Percentiles rank a stretch among this genome's conserved stretches.
Evolutionary conservation across 2,888 invertebrate genomes (phyloP).

Genomic region (Aethes cnicana): DNA sequence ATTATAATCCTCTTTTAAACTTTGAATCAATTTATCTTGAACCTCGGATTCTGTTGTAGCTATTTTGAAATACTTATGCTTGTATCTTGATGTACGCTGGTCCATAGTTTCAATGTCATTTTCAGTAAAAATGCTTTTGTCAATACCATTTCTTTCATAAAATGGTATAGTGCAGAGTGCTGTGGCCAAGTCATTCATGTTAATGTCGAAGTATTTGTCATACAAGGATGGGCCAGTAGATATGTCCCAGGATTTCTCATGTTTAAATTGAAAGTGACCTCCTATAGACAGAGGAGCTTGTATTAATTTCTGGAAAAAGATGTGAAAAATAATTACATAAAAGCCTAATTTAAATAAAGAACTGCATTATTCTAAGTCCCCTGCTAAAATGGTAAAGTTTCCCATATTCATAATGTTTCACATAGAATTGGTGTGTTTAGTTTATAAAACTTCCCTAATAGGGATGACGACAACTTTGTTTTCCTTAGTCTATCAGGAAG

Average conservation of each 20-base stretch:
- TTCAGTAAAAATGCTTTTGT: conserved; percentile 56
- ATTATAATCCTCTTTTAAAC: conserved; percentile 39
- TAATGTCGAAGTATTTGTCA: conserved; percentile 73
- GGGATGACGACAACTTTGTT: no score
- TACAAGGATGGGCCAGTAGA: conserved; percentile 61
- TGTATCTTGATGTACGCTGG: conserved; percentile 63
- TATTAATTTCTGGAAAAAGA: conserved; percentile 67
- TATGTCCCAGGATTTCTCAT: conserved; percentile 75
- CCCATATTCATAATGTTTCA: no score
- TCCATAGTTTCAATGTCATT: conserved; percentile 66
- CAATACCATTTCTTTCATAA: conserved; percentile 65
- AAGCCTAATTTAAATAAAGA: no score
- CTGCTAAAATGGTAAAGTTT: no score
- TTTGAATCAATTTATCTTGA: conserved; percentile 53
- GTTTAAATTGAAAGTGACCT: conserved; percentile 79
- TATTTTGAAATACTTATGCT: conserved; percentile 66
- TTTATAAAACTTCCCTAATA: no score
- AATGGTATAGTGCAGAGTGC: conserved; percentile 70
- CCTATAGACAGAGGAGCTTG: conserved; percentile 66
- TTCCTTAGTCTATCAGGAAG: no score
- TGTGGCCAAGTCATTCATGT: conserved; percentile 61
- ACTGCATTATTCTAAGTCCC: no score
- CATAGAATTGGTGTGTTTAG: no score
- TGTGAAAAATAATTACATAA: no score
- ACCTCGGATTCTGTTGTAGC: conserved; percentile 60